Base-by-base conservation (phyloP, 2,113 vertebrate species). In the Tonatia bakeri region DNA sequence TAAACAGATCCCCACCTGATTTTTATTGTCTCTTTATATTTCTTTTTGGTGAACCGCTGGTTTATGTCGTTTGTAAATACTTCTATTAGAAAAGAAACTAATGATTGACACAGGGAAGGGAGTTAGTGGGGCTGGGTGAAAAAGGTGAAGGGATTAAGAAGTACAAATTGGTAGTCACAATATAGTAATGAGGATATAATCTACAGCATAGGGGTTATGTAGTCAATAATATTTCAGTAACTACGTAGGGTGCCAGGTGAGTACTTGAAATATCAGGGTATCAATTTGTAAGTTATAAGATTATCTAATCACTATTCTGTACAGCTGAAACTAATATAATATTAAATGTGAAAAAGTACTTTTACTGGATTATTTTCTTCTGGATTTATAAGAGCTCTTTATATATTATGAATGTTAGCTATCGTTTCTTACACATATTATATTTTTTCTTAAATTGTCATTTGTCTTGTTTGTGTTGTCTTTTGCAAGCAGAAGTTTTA, bases 11-110 rank as follows among this genome's bases (percentile, higher is more conserved):
- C 28, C 28, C 26, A 83, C 38, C 22, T 85, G 28, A 56, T 95
- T 90, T 96, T 94, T 93, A 69, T 69, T 84, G 19, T 31, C 31
- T 72, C n/a, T 93, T 92, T 47, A 7, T 82, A 11, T 83, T 70
- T 79, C 4, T 28, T 82, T 61, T 69, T 28, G 76, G 40, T 83
- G 64, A 80, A 69, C 31, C 75, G 4, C 22, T 82, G 67, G 33
- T 56, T 94, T 91, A 81, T 38, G 40, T 87, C 33, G 82, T 93
- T 90, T 90, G 14, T 91, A 67, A 67, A 73, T 90, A 90, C 61
- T 82, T 95, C 52, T 59, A 28, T 59, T 59, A 67, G 31, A 76
- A 75, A 76, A 76, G 28, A 50, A 76, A 50, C 28, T 76, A 28
- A 76, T 76, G 45, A 4, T 76, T 50, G 31, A 45, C 45, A 50